Evolutionary conservation across 2,888 invertebrate species (phyloP).

Genomic region (Matsumyia berberina): DNA sequence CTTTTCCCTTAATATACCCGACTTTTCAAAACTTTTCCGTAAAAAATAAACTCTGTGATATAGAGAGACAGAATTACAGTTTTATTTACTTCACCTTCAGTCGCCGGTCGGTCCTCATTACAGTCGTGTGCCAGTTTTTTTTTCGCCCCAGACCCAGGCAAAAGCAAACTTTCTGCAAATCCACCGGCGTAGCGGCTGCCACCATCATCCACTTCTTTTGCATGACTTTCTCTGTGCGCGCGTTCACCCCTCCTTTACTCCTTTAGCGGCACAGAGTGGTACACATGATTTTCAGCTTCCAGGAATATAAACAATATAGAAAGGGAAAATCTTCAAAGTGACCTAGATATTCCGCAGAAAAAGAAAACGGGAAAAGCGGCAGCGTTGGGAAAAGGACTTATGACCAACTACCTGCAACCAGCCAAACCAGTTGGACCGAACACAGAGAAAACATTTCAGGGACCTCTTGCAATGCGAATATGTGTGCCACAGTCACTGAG

Average conservation of each 20-base stretch:
- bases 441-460: constrained; percentile 39
- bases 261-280: constrained; percentile 36
- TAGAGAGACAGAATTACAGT: constrained; percentile 55
- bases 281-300: constrained; percentile 73
- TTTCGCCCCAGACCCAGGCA: background rate
- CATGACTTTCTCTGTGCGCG: background rate
- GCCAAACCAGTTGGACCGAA: constrained; percentile 57
- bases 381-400: constrained; percentile 12
- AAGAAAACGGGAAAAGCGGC: constrained; percentile 37
- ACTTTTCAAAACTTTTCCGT: constrained; percentile 59
- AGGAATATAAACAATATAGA: constrained; percentile 69
- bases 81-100: constrained; percentile 66
- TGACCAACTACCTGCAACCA: constrained; percentile 54
- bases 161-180: constrained; percentile 53
- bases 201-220: constrained; percentile 18
- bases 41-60: constrained; percentile 57
- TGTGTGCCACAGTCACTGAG: constrained; percentile 35
- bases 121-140: constrained; percentile 41
- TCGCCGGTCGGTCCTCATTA: constrained; percentile 42
- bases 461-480: constrained; percentile 32
- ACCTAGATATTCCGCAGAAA: constrained; percentile 58
- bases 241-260: background rate
- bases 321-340: constrained; percentile 76
- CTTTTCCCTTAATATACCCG: constrained; percentile 44
- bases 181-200: background rate